Percentiles rank a stretch among this genome's conserved stretches.
Conservation (phyloP, 53 echinoderm and acorn worm genomes). For the Holothuria leucospilota region DNA sequence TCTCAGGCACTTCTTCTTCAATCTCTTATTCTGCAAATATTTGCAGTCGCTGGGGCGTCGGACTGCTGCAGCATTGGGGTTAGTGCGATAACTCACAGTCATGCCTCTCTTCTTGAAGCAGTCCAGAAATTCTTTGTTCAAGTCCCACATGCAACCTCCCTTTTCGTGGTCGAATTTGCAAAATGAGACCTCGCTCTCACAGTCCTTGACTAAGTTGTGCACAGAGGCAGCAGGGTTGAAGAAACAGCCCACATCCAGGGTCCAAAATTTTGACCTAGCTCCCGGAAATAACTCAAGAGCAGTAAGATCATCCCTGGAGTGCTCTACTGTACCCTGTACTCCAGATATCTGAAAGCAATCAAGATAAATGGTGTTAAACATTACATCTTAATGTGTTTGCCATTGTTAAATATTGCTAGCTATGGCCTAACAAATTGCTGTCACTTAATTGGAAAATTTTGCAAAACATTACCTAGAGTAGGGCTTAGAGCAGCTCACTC, state of each 20-base stretch:
- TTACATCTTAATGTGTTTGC: too few species aligned
- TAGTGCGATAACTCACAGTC: neutral
- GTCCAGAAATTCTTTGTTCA: slow-evolving; percentile 32
- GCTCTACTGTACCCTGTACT: too few species aligned
- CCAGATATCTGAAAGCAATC: too few species aligned
- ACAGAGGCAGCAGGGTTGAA: slow-evolving; percentile 62
- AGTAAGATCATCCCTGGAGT: too few species aligned
- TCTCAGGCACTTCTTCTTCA: slow-evolving; percentile 62
- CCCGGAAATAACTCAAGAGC: neutral
- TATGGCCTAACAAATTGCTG: too few species aligned
- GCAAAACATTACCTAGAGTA: too few species aligned
- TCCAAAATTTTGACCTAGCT: slow-evolving; percentile 53
- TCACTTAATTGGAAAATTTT: too few species aligned
- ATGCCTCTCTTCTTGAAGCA: slow-evolving; percentile 52
- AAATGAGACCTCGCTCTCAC: slow-evolving; percentile 51
- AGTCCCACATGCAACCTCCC: slow-evolving; percentile 52
- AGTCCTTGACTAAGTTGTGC: slow-evolving; percentile 55
- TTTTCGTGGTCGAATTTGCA: slow-evolving; percentile 15
- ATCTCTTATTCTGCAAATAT: slow-evolving; percentile 43
- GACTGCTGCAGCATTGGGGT: slow-evolving; percentile 31
- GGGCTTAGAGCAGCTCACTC: too few species aligned
- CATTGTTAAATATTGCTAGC: too few species aligned
- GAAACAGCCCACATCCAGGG: slow-evolving; percentile 49
- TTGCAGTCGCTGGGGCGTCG: slow-evolving; percentile 61
- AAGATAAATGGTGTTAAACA: too few species aligned